Evolutionary conservation across 23 tunicate species (phyloP).

Genomic region (Halocynthia roretzi): DNA sequence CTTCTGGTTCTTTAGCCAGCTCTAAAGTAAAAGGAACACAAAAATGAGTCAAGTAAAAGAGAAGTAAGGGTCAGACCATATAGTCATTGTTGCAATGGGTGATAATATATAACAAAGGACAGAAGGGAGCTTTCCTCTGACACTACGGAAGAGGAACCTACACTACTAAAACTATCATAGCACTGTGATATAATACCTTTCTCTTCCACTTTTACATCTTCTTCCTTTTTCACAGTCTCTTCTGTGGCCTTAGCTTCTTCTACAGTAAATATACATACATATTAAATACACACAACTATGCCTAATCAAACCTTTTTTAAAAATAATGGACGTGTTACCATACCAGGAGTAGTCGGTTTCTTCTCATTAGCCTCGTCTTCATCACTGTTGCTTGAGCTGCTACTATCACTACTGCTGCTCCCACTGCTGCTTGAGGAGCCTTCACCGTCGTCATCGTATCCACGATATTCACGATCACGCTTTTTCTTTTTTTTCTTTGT

Average conservation of each 20-base stretch:
- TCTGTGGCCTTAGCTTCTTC: background rate
- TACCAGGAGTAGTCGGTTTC: constrained; percentile 1
- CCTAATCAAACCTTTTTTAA: background rate
- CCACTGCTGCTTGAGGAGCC: constrained; percentile 19
- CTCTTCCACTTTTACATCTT: background rate
- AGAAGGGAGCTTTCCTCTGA: too few relatives aligned
- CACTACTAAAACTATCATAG: background rate
- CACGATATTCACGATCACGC: constrained; percentile 57
- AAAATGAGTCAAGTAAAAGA: too few relatives aligned
- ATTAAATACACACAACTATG: background rate
- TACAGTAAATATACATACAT: background rate
- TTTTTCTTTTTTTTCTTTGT: constrained; percentile 38
- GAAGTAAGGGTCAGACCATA: too few relatives aligned
- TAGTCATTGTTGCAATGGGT: too few relatives aligned
- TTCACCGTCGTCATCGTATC: constrained; percentile 51
- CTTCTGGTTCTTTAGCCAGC: too few relatives aligned
- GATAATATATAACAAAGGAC: too few relatives aligned
- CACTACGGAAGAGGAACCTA: background rate
- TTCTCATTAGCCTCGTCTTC: constrained; percentile 21
- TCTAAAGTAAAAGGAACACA: too few relatives aligned
- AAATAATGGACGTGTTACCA: background rate
- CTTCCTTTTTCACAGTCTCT: background rate
- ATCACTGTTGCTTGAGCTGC: constrained; percentile 21
- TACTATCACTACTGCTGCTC: constrained; percentile 18
- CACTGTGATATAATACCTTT: background rate